Evolutionary conservation across 2,888 invertebrate species (phyloP).

Genomic region (Drosophila multiciliata): DNA sequence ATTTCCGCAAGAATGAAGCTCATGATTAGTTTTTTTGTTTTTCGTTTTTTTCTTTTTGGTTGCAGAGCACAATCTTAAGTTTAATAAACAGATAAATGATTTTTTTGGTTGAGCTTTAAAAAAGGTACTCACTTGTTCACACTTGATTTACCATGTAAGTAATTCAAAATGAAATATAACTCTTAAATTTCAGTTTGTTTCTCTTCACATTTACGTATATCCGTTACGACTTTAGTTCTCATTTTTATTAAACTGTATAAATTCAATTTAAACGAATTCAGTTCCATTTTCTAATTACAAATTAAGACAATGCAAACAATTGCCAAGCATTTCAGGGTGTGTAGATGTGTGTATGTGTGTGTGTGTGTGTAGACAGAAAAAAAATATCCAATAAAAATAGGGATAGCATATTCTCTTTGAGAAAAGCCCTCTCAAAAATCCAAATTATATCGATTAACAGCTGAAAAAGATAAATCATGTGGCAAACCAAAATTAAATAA

Average conservation of each 20-base stretch:
- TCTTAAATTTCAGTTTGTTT: constrained; percentile 75
- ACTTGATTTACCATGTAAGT: constrained; percentile 16
- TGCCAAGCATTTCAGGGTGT: constrained; percentile 5
- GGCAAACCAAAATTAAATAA: constrained; percentile 61
- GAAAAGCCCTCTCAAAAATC: neutral
- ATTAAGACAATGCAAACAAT: constrained; percentile 27
- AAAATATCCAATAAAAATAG: neutral
- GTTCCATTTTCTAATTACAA: constrained; percentile 63
- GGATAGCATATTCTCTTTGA: constrained; percentile 25
- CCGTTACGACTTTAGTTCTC: constrained; percentile 68
- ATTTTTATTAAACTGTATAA: constrained; percentile 62
- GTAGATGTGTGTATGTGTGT: neutral
- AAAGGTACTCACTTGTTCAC: constrained; percentile 51
- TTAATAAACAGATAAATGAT: constrained; percentile 36
- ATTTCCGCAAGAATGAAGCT: constrained; percentile 62
- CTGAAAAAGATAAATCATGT: constrained; percentile 31
- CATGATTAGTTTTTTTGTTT: constrained; percentile 15
- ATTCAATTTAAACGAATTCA: constrained; percentile 81
- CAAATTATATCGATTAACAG: neutral
- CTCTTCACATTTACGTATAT: constrained; percentile 81
- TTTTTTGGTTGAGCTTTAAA: constrained; percentile 39
- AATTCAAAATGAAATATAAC: constrained; percentile 55
- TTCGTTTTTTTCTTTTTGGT: neutral
- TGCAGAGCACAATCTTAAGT: constrained; percentile 15
- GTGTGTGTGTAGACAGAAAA: neutral